phyloP scores from a whole-genome alignment of 2,113 vertebrate genomes.

The Corynorhinus townsendii region DNA sequence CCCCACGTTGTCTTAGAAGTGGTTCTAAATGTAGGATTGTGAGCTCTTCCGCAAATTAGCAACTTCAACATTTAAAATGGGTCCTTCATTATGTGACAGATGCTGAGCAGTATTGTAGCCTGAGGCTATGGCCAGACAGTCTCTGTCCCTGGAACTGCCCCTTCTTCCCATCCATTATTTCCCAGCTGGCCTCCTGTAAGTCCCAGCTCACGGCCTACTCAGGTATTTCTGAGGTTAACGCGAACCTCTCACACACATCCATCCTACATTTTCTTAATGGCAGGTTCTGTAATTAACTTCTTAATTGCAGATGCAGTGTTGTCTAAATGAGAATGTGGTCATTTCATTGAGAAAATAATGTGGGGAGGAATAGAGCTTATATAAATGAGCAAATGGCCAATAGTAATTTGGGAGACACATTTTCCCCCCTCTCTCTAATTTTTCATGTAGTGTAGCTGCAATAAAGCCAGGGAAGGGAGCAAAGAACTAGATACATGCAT shows the following conservation, averaged over 20 bases:
- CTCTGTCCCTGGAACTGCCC: background rate
- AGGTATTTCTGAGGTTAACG: background rate
- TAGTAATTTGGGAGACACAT: background rate
- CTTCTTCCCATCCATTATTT: background rate
- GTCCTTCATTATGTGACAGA: background rate
- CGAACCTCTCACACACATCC: background rate
- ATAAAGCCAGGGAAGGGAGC: background rate
- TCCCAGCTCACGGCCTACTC: background rate
- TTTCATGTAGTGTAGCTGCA: background rate
- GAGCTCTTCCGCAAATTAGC: background rate
- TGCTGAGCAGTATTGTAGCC: background rate
- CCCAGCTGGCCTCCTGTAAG: background rate
- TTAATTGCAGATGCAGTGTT: background rate
- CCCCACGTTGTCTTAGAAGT: background rate
- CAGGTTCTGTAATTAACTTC: background rate
- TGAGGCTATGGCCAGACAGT: background rate
- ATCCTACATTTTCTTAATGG: background rate
- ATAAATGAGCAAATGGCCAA: background rate
- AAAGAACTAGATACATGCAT: background rate
- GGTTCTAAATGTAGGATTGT: background rate
- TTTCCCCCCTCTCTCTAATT: background rate
- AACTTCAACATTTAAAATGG: background rate
- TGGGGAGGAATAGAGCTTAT: background rate
- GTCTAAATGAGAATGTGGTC: background rate
- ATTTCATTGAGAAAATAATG: conserved; percentile 16